phyloP scores from a whole-genome alignment of 1,140 invertebrate genomes.

The Neocloeon triangulifer region DNA sequence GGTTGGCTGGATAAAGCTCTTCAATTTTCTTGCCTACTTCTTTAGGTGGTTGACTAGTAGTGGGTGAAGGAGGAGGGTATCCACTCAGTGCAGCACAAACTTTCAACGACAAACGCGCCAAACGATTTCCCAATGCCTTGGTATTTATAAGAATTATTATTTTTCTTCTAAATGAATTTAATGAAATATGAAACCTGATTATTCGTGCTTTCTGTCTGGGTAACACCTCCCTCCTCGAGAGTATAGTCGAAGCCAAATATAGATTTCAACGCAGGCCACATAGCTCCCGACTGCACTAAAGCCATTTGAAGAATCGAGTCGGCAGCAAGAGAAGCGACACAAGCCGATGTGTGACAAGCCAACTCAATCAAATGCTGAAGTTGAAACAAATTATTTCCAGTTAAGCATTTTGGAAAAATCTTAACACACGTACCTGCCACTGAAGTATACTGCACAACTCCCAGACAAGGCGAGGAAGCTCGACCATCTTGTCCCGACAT shows the following conservation, averaged over 20 bases:
- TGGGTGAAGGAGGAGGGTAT: constrained; percentile 37
- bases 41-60: too few species aligned
- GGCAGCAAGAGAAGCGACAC: constrained; percentile 55
- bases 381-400: constrained; percentile 8
- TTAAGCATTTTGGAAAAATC: constrained; percentile 4
- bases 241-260: constrained; percentile 96
- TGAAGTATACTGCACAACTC: constrained; percentile 78
- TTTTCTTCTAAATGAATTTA: constrained; percentile 1
- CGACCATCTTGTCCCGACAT: constrained; percentile 71
- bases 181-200: constrained; percentile 35
- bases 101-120: constrained; percentile 29
- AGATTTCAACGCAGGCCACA: constrained; percentile 81
- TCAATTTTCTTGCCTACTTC: too few species aligned
- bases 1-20: constrained; percentile 37
- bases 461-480: constrained; percentile 62
- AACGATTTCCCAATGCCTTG: too few species aligned
- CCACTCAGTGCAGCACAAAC: constrained; percentile 68
- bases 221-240: constrained; percentile 85
- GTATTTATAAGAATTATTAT: not conserved
- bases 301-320: constrained; percentile 72
- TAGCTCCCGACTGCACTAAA: constrained; percentile 70
- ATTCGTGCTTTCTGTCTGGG: constrained; percentile 61
- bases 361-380: constrained; percentile 53
- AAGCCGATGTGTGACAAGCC: constrained; percentile 62
- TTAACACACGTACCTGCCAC: constrained; percentile 52